Evolutionary conservation across 2,888 invertebrate species (phyloP).

Genomic region (Anthophora plumipes): DNA sequence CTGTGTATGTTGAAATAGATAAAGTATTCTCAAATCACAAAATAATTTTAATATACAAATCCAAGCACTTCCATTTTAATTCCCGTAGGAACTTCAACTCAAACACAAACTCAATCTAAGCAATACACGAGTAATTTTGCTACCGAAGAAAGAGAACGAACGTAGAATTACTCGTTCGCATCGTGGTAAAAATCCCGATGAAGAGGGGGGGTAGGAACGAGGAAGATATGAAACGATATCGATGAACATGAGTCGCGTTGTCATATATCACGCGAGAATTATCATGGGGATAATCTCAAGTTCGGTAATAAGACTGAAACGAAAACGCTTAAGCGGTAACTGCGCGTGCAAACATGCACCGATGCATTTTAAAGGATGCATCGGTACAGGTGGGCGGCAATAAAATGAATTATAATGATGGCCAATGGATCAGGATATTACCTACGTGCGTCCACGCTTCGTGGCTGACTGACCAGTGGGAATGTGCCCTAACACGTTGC

Average conservation of each 20-base stretch:
- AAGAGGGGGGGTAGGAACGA: not conserved
- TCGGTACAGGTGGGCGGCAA: slow-evolving; percentile 62
- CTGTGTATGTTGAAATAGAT: not conserved
- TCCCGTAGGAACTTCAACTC: not conserved
- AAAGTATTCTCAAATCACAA: not conserved
- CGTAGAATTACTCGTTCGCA: not conserved
- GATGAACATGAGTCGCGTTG: slow-evolving; percentile 35
- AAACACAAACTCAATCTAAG: not conserved
- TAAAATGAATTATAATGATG: slow-evolving; percentile 77
- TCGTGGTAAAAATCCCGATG: not conserved
- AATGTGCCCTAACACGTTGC: slow-evolving; percentile 77
- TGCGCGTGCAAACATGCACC: slow-evolving; percentile 11
- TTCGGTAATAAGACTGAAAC: slow-evolving; percentile 19
- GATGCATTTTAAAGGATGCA: slow-evolving; percentile 18
- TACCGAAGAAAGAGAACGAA: not conserved
- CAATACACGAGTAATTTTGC: not conserved
- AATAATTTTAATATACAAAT: too few species aligned
- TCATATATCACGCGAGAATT: slow-evolving; percentile 45
- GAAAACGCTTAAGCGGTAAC: not conserved
- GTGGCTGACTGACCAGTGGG: slow-evolving; percentile 76
- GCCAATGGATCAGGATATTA: slow-evolving; percentile 77
- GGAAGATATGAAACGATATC: slow-evolving; percentile 45
- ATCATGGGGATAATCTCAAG: slow-evolving; percentile 39
- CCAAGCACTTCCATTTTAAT: too few species aligned
- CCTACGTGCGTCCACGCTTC: slow-evolving; percentile 74